Percentiles rank a stretch among this genome's conserved stretches.
These are phyloP conservation scores for Lymantria monacha DNA, from an alignment of 2,888 invertebrate genomes.

Conservation along the genomic window DNA sequence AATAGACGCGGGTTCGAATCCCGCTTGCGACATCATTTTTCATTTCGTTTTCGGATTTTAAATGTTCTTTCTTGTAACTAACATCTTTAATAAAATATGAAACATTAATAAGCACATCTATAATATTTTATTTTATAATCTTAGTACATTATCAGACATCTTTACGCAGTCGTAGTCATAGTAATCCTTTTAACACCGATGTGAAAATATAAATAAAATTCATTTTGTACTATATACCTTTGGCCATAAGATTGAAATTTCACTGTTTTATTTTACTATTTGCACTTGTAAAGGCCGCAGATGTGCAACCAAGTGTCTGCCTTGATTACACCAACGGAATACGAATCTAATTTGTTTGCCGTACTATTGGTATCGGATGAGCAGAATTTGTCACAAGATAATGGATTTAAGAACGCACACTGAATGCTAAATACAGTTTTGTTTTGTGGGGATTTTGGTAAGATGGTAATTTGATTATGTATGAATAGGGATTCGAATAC, in stretches of 20 bases:
- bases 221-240: constrained; percentile 13
- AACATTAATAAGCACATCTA: constrained; percentile 10
- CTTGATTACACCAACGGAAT: constrained; percentile 70
- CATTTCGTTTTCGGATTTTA: too few relatives aligned
- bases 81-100: too few relatives aligned
- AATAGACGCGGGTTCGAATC: too few relatives aligned
- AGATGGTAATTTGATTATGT: constrained; percentile 42
- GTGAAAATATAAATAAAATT: constrained; percentile 8
- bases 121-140: constrained; percentile 9
- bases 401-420: constrained; percentile 53
- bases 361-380: constrained; percentile 48
- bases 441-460: constrained; percentile 41
- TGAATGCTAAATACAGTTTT: constrained; percentile 46
- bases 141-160: constrained; percentile 25
- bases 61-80: too few relatives aligned
- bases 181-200: constrained; percentile 54
- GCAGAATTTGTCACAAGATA: constrained; percentile 61
- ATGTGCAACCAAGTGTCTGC: constrained; percentile 71
- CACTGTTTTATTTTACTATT: constrained; percentile 13
- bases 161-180: constrained; percentile 35
- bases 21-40: too few relatives aligned
- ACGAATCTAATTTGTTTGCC: constrained; percentile 69
- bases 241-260: constrained; percentile 36
- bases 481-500: constrained; percentile 19
- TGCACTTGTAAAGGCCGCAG: constrained; percentile 51